A percentile compares a stretch with the other conserved stretches of the same genome.
These are phyloP conservation scores for Caiman crocodilus DNA, from an alignment of 2,797 vertebrate species.

Conservation along the genomic window DNA sequence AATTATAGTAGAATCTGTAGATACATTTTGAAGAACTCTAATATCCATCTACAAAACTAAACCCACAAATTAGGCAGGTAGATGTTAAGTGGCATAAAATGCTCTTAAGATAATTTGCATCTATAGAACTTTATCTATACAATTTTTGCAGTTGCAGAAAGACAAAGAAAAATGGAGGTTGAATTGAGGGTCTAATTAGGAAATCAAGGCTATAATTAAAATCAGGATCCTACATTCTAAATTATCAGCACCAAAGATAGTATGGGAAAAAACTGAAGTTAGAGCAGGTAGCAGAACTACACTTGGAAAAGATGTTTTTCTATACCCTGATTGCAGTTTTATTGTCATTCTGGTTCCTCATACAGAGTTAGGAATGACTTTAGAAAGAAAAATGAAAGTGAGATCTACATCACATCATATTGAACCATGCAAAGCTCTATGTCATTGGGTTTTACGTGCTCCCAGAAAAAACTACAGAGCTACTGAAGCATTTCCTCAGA, in stretches of 20 bases:
- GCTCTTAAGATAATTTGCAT: neutral
- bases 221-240: neutral
- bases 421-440: neutral
- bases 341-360: neutral
- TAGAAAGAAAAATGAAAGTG: neutral
- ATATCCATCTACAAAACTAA: neutral
- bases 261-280: conserved; percentile 13
- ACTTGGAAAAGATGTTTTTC: conserved; percentile 30
- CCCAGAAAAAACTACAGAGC: neutral
- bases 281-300: conserved; percentile 9
- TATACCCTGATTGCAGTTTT: neutral
- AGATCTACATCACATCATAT: neutral
- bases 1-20: neutral
- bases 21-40: neutral
- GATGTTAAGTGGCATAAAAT: neutral
- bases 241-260: conserved; percentile 1
- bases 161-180: neutral
- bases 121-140: neutral
- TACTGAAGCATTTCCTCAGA: neutral
- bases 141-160: neutral
- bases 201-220: conserved; percentile 41
- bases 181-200: neutral
- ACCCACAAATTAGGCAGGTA: neutral
- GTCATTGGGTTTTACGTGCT: fast-evolving
- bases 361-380: neutral